These are phyloP conservation scores for Sarcophaga rosellei DNA, from an alignment of 2,888 invertebrate species.

Conservation along the genomic window DNA sequence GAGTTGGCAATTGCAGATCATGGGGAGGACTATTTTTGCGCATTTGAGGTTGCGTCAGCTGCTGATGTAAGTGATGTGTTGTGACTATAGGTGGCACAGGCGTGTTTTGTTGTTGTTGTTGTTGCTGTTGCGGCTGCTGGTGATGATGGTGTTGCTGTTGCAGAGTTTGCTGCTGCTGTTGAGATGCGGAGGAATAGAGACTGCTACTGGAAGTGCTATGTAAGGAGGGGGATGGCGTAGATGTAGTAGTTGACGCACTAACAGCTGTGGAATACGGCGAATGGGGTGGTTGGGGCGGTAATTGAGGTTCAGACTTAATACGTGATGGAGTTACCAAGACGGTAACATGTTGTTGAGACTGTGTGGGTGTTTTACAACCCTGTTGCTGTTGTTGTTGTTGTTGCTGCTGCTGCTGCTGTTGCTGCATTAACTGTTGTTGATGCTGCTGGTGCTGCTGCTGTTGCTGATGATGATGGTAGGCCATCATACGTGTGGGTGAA, in stretches of 20 bases:
- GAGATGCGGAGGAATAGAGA: conserved; percentile 45
- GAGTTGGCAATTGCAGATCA: conserved; percentile 72
- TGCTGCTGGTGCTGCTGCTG: conserved; percentile 74
- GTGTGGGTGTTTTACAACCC: conserved; percentile 73
- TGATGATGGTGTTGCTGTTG: conserved; percentile 73
- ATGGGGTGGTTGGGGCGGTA: conserved; percentile 67
- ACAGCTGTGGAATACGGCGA: conserved; percentile 69
- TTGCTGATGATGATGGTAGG: conserved; percentile 76
- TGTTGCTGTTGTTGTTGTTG: conserved; percentile 72
- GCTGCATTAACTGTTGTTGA: conserved; percentile 69
- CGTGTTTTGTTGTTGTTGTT: conserved; percentile 71
- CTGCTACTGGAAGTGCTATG: conserved; percentile 61
- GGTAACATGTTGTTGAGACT: conserved; percentile 80
- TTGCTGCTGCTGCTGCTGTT: conserved; percentile 71
- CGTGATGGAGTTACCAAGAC: conserved; percentile 83
- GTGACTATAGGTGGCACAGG: conserved; percentile 75
- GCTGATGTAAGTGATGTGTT: conserved; percentile 79
- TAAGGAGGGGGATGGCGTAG: conserved; percentile 69
- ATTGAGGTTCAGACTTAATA: conserved; percentile 80
- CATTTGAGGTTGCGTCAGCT: conserved; percentile 77
- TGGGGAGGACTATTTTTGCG: conserved; percentile 77
- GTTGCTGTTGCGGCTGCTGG: conserved; percentile 70
- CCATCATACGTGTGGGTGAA: conserved; percentile 79
- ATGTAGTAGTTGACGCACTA: conserved; percentile 60
- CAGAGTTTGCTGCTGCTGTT: conserved; percentile 72